Base-by-base conservation (phyloP, 2,797 vertebrate genomes). In the Peromyscus eremicus region DNA sequence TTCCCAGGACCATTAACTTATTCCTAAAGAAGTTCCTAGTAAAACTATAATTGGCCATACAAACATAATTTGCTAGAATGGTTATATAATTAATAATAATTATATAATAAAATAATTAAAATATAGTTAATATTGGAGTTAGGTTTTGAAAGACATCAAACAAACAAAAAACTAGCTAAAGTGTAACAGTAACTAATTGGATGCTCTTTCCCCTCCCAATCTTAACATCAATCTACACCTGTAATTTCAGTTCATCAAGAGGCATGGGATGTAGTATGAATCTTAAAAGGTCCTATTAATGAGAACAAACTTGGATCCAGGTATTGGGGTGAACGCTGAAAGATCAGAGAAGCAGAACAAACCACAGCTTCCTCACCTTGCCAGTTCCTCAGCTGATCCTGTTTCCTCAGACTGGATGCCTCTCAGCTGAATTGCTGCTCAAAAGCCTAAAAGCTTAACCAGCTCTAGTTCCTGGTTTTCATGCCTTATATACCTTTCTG, bases 221-320 rank as follows among this genome's bases (percentile, higher is more conserved):
- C 27, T 94, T 84, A 83, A 7, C 49, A 4, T 57, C 83, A 77
- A 76, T 83, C 75, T 23, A 84, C 1, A 87, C 34, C 79, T 71
- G 4, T 60, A 73, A 94, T 27, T 93, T 91, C 29, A 83, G 40
- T 70, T 89, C 87, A 95, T 37, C 52, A 57, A 95, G 43, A 16
- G 83, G 46, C 3, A 29, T 25, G 12, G 71, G 64, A 27, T 62
- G 46, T 49, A 49, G 46, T 46, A 49, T 10, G 46, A 49, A 49
- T 49, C 46, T 49, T 49, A 49, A 49, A 49, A 49, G 46, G 46
- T 49, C 46, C 9, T 49, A 49, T 49, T 49, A 49, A 49, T 49
- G 9, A 49, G 46, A 49, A 49, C 46, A 49, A 49, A 49, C 46
- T 46, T 11, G 46, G 46, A 49, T 46, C 46, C 43, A 49, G 46